These are phyloP conservation scores for Saiga tatarica DNA, from an alignment of 2,113 vertebrate species.

Conservation along the genomic window DNA sequence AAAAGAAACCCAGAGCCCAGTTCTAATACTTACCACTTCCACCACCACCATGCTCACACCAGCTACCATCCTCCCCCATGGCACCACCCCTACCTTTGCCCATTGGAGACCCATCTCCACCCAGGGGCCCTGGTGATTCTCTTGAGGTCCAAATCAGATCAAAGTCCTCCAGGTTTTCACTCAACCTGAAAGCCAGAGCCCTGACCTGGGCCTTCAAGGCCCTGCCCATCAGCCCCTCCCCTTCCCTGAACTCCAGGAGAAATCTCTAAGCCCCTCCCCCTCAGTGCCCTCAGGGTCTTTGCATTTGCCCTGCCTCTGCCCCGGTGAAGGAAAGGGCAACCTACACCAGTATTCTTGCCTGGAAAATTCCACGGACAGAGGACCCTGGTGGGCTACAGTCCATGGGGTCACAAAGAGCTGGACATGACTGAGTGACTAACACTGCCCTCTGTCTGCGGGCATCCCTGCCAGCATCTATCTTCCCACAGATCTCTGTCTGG, in stretches of 20 bases:
- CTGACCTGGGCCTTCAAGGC: background rate
- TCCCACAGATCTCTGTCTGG: background rate
- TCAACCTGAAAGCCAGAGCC: background rate
- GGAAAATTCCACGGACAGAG: background rate
- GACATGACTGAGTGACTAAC: background rate
- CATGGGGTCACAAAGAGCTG: background rate
- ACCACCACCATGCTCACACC: background rate
- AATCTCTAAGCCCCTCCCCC: background rate
- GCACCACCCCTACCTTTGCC: background rate
- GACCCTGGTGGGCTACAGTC: background rate
- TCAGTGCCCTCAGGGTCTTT: background rate
- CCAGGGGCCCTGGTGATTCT: background rate
- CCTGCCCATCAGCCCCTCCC: background rate
- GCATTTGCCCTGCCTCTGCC: background rate
- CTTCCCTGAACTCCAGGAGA: background rate
- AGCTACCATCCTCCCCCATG: background rate
- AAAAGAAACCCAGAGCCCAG: background rate
- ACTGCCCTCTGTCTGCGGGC: background rate
- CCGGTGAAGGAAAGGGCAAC: background rate
- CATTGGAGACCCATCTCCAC: background rate
- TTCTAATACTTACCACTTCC: background rate
- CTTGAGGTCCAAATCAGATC: background rate
- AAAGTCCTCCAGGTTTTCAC: background rate
- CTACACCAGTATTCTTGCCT: background rate
- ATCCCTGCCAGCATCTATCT: background rate